Evolutionary conservation across 2,888 invertebrate genomes (phyloP).

Genomic region (Caradrina kadenii): DNA sequence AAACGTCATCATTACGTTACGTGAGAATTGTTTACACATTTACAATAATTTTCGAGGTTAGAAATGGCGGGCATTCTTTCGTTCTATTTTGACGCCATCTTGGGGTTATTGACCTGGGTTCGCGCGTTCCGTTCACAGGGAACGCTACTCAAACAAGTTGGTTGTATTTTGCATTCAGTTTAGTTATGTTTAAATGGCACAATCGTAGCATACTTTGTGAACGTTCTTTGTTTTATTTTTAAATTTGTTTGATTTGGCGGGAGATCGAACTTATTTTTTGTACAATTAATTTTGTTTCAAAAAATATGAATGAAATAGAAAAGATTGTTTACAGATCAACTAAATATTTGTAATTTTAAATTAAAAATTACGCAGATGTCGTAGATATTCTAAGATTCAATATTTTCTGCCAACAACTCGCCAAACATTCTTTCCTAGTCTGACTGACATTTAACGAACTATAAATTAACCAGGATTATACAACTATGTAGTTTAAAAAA

Average conservation of each 20-base stretch:
- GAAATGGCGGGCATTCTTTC: constrained; percentile 88
- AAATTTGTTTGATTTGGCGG: not conserved
- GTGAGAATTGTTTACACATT: constrained; percentile 72
- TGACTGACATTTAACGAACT: not conserved
- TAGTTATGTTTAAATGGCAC: constrained; percentile 62
- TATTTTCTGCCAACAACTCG: fast-evolving
- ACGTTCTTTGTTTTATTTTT: constrained; percentile 47
- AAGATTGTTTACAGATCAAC: not conserved
- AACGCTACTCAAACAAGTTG: constrained; percentile 69
- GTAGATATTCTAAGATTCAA: constrained; percentile 4
- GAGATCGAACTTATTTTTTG: not conserved
- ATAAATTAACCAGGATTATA: not conserved
- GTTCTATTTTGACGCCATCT: constrained; percentile 89
- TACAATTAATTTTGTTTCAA: too few relatives aligned
- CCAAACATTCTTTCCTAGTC: not conserved
- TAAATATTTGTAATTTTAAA: not conserved
- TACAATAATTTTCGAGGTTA: constrained; percentile 87
- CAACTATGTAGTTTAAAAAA: not conserved
- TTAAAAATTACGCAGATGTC: not conserved
- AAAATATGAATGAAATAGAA: too few relatives aligned
- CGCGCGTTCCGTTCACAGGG: constrained; percentile 77
- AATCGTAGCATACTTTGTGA: constrained; percentile 60
- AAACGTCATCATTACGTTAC: constrained; percentile 59
- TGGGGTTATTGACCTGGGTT: constrained; percentile 83
- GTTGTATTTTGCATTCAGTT: constrained; percentile 73